phyloP scores from a whole-genome alignment of 2,888 invertebrate species.

The Nezara viridula region DNA sequence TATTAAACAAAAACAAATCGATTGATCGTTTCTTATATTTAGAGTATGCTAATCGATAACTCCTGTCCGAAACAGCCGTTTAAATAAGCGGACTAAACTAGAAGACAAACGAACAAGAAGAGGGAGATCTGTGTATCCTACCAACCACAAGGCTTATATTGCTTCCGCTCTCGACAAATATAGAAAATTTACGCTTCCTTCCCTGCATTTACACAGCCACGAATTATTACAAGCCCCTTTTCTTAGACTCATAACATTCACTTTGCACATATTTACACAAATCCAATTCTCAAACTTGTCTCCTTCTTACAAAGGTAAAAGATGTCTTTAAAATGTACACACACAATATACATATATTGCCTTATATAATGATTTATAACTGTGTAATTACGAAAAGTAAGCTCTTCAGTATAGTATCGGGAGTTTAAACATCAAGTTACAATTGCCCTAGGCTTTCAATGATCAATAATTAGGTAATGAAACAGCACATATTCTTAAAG shows the following conservation, averaged over 20 bases:
- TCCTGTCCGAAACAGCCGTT: background rate
- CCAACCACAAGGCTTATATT: constrained; percentile 6
- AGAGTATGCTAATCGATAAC: background rate
- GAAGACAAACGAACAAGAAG: background rate
- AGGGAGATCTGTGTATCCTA: background rate
- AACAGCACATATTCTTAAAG: too few relatives aligned
- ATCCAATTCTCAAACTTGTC: background rate
- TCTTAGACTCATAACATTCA: constrained; percentile 27
- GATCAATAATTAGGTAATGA: too few relatives aligned
- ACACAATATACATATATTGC: too few relatives aligned
- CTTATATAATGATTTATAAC: too few relatives aligned
- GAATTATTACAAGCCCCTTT: constrained; percentile 37
- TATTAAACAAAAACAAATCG: too few relatives aligned
- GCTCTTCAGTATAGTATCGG: too few relatives aligned
- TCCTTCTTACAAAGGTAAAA: background rate
- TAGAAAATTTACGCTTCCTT: constrained; percentile 50
- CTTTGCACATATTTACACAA: background rate
- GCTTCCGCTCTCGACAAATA: constrained; percentile 54
- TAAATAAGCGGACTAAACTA: constrained; percentile 5
- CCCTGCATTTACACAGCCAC: constrained; percentile 21
- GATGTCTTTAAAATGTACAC: too few relatives aligned
- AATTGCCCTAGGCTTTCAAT: too few relatives aligned
- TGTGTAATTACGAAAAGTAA: too few relatives aligned
- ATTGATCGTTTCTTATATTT: background rate
- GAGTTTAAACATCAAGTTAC: too few relatives aligned